A percentile compares a stretch with the other conserved stretches of the same genome.
Conservation (phyloP, 2,797 vertebrate species). For the Glyptemys insculpta region DNA sequence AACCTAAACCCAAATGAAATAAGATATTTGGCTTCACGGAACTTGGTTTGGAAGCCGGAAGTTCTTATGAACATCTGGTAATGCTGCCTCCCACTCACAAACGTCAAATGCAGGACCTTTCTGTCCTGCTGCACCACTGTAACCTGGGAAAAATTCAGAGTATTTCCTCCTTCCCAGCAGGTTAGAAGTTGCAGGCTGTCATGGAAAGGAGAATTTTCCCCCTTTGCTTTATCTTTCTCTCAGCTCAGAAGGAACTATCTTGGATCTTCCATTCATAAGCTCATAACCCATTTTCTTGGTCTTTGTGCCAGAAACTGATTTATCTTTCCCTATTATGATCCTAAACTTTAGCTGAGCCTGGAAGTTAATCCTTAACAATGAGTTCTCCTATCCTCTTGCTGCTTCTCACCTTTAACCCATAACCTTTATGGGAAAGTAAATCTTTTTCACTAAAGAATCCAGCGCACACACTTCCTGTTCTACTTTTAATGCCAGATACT, state of each 20-base stretch:
- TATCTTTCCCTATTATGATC: background rate
- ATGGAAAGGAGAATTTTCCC: background rate
- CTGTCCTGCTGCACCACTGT: conserved; percentile 41
- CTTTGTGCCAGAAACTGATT: conserved; percentile 17
- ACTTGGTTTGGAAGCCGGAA: conserved; percentile 35
- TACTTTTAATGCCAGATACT: background rate
- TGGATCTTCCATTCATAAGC: conserved; percentile 2
- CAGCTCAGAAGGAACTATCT: background rate
- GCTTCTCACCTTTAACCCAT: background rate
- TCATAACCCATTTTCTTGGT: background rate
- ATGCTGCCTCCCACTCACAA: conserved; percentile 61
- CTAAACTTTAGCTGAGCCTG: background rate
- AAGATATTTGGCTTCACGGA: conserved; percentile 45
- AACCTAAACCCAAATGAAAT: conserved; percentile 63
- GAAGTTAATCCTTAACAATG: background rate
- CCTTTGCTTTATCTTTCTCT: conserved; percentile 11
- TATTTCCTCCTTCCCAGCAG: conserved; percentile 64
- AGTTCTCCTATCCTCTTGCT: background rate
- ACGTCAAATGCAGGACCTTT: conserved; percentile 48
- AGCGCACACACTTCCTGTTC: background rate
- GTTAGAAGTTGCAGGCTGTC: conserved; percentile 39
- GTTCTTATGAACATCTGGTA: conserved; percentile 70
- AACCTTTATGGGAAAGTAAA: background rate
- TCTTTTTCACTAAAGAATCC: background rate
- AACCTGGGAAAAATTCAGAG: conserved; percentile 54